Percentiles rank a stretch among this genome's conserved stretches.
These are phyloP conservation scores for Drosophila monieri DNA, from an alignment of 2,888 invertebrate genomes.

Conservation along the genomic window DNA sequence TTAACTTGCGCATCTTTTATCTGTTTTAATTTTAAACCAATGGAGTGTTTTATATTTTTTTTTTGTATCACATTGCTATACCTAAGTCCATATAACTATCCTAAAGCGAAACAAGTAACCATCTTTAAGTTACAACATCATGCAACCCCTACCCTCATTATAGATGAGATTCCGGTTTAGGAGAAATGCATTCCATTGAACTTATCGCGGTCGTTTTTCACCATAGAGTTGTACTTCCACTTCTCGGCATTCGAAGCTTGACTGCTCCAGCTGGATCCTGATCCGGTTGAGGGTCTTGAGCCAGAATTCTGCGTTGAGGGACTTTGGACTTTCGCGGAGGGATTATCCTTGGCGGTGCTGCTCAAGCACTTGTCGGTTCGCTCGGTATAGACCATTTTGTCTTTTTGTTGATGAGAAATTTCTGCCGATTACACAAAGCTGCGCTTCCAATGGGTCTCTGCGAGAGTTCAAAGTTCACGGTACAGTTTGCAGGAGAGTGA, in stretches of 20 bases:
- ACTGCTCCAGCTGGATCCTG: constrained; percentile 62
- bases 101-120: constrained; percentile 21
- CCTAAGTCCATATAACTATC: constrained; percentile 35
- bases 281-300: constrained; percentile 5
- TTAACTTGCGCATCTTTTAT: constrained; percentile 48
- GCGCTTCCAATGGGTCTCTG: constrained; percentile 31
- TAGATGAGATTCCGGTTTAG: constrained; percentile 47
- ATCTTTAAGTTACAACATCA: constrained; percentile 24
- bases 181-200: constrained; percentile 83
- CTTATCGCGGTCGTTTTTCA: constrained; percentile 79
- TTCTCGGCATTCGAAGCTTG: constrained; percentile 75
- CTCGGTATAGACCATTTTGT: constrained; percentile 81
- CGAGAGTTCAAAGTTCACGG: constrained; percentile 76
- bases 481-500: constrained; percentile 83
- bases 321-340: constrained; percentile 31
- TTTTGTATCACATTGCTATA: constrained; percentile 30
- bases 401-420: constrained; percentile 9
- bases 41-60: constrained; percentile 15
- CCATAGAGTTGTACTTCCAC: constrained; percentile 83
- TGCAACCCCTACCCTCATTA: neutral
- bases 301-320: constrained; percentile 7
- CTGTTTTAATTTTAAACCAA: constrained; percentile 18
- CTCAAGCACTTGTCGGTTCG: constrained; percentile 80
- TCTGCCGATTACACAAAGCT: constrained; percentile 34
- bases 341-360: constrained; percentile 55